phyloP scores from a whole-genome alignment of 2,797 vertebrate genomes.

The Adrianichthys oophorus region DNA sequence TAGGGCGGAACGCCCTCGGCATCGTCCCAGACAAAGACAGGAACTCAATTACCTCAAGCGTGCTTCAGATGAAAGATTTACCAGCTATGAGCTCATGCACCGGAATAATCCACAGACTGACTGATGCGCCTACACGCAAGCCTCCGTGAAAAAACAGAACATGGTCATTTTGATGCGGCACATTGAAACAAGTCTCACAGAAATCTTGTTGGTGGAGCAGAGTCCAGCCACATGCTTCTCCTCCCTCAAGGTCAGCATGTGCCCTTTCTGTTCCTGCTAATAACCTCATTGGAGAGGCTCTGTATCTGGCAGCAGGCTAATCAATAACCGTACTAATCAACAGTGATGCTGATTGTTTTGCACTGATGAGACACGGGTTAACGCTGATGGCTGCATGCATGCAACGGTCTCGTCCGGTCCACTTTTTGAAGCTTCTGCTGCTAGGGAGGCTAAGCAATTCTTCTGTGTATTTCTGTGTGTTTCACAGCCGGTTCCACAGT shows the following conservation, averaged over 20 bases:
- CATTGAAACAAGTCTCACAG: conserved; percentile 15
- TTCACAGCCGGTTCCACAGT: conserved; percentile 40
- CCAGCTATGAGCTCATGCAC: conserved; percentile 80
- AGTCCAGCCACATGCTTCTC: conserved; percentile 50
- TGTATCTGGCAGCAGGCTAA: conserved; percentile 71
- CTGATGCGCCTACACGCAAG: conserved; percentile 22
- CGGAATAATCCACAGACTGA: conserved; percentile 37
- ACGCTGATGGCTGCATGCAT: conserved; percentile 36
- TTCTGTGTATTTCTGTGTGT: conserved; percentile 4
- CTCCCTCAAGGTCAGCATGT: conserved; percentile 71
- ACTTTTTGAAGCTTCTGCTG: conserved; percentile 3
- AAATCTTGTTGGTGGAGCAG: conserved; percentile 26
- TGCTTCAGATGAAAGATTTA: conserved; percentile 75
- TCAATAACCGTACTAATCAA: conserved; percentile 80
- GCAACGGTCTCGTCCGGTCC: conserved; percentile 31
- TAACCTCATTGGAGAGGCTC: conserved; percentile 57
- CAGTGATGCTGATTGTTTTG: conserved; percentile 74
- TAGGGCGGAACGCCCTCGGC: conserved; percentile 63
- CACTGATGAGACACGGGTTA: conserved; percentile 57
- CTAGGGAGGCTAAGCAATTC: too few species aligned
- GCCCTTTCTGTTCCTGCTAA: conserved; percentile 60
- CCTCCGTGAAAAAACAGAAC: conserved; percentile 26
- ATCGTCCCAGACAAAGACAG: conserved; percentile 77
- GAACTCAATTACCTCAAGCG: conserved; percentile 80
- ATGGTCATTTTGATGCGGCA: conserved; percentile 23